Evolutionary conservation across 2,888 invertebrate species (phyloP), one percentile per base, ranked within the genome.

Genomic region (Drosophila recens): DNA sequence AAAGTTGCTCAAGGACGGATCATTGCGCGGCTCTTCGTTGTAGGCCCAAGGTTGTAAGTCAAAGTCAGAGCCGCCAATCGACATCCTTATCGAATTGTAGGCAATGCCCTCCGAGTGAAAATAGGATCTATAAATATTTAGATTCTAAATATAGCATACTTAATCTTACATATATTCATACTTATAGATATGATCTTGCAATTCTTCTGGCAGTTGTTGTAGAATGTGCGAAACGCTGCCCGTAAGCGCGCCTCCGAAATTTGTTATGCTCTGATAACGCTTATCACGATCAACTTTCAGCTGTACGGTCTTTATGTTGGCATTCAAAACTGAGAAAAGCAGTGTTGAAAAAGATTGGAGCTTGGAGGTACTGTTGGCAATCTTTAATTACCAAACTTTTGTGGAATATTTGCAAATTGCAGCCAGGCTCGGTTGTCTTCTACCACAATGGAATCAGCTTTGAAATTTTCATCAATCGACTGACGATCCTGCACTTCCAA

Each of bases 181-280:
- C 92, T 77, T 87, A 51, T 92, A 93, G 30, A 93, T 64, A 43
- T 92, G 91, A 82, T 91, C 87, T 64, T 90, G 90, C 23, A 93
- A 49, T 4, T 82, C 67, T 2, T 53, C 11, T 0, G 87, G 74
- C 2, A 92, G n/a, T 42, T 86, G 72, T 2, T 91, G 67, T 1
- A 93, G 63, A 30, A 91, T 81, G 68, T 92, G 66, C 0, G 92
- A 91, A 4, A 94, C 94, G 0, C 94, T 93, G 66, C 96, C 96
- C 0, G 98, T 98, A 66, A 98, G 96, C 0, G 97, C 97, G 0
- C 97, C 98, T 0, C 98, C 98, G 91, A 97, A 98, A 0, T 97
- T 98, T 68, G 95, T 90, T 10, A 98, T 95, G 17, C 89, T 93
- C 92, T 98, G 98, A 87, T 93, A 95, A 4, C 91, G 93, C 45